Evolutionary conservation across 2,888 invertebrate genomes (phyloP), one percentile per base, ranked within the genome.

Genomic region (Saturnia japonica): DNA sequence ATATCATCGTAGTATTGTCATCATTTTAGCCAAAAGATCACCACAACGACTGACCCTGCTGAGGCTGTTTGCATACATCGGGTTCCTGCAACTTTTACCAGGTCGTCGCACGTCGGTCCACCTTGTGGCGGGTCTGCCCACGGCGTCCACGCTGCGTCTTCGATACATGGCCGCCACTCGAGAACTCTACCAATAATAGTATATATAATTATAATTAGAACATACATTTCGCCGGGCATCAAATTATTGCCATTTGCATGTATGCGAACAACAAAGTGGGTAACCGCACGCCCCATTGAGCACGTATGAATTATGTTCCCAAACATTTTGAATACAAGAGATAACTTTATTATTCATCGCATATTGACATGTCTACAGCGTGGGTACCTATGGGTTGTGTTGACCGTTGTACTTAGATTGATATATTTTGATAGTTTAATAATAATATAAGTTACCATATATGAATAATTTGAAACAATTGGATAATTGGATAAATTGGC

Each of bases 271-370:
- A 25, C 54, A 25, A 22, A 40, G n/a, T 11, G 19, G 43, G 42
- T 57, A 54, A 60, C 72, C 71, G 77, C 75, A 75, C 79, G 80
- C 78, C 74, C 80, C 86, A 85, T 86, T 83, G 86, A 75, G 68
- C 80, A 70, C 75, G 70, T 68, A 72, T 82, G 80, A 85, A 73
- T 84, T 82, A 86, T 82, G 78, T 79, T 60, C 78, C 72, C 83
- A 86, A 86, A 87, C 83, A 87, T 85, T 83, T 77, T 79, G 80
- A 80, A 77, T 78, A 75, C 73, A 71, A 73, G 66, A 57, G 71
- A 72, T 71, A 72, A 75, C 70, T 74, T 72, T 77, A 77, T 73
- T 78, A 78, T 79, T 79, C 78, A 78, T 80, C 72, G 28, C 80
- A 69, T 68, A 71, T 70, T 73, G 68, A 68, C 68, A 73, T 68